These are phyloP conservation scores for Atherinosoma microstoma DNA, from an alignment of 2,797 vertebrate species.

Conservation along the genomic window DNA sequence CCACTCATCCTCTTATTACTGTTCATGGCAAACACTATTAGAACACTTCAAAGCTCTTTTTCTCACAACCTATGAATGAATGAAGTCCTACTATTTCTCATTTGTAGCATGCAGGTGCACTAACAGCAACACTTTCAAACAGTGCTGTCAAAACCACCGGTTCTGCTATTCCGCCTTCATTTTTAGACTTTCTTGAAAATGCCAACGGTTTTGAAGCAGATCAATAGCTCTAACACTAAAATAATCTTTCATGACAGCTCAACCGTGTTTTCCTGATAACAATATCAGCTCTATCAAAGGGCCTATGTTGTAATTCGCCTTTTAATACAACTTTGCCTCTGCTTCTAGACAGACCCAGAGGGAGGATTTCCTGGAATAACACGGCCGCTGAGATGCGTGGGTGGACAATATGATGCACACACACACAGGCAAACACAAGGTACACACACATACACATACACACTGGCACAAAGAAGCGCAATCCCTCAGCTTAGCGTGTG, in stretches of 20 bases:
- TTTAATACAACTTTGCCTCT: slow-evolving; percentile 60
- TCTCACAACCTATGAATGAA: slow-evolving; percentile 41
- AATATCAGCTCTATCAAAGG: slow-evolving; percentile 54
- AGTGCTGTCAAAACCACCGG: not conserved
- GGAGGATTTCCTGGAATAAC: slow-evolving; percentile 69
- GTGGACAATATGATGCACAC: slow-evolving; percentile 56
- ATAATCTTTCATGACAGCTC: slow-evolving; percentile 59
- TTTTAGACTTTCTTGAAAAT: slow-evolving; percentile 54
- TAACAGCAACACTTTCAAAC: slow-evolving; percentile 25
- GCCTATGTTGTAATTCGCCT: slow-evolving; percentile 57
- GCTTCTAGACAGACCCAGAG: slow-evolving; percentile 50
- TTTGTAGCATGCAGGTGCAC: slow-evolving; percentile 6
- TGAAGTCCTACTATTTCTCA: slow-evolving; percentile 7
- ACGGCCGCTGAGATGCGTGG: slow-evolving; percentile 52
- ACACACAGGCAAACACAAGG: slow-evolving; percentile 52
- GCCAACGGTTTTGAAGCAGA: slow-evolving; percentile 55
- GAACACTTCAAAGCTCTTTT: slow-evolving; percentile 29
- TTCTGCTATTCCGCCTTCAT: slow-evolving; percentile 10
- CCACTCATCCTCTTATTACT: slow-evolving; percentile 2
- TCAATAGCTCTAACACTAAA: slow-evolving; percentile 54
- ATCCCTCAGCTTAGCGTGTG: slow-evolving; percentile 58
- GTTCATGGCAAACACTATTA: slow-evolving; percentile 42
- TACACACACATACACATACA: slow-evolving; percentile 1
- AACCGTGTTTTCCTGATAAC: slow-evolving; percentile 47
- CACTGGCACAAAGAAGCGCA: slow-evolving; percentile 53